A percentile compares a stretch with the other conserved stretches of the same genome.
These are phyloP conservation scores for Priocnemis perturbator DNA, from an alignment of 2,888 invertebrate species.

Conservation along the genomic window DNA sequence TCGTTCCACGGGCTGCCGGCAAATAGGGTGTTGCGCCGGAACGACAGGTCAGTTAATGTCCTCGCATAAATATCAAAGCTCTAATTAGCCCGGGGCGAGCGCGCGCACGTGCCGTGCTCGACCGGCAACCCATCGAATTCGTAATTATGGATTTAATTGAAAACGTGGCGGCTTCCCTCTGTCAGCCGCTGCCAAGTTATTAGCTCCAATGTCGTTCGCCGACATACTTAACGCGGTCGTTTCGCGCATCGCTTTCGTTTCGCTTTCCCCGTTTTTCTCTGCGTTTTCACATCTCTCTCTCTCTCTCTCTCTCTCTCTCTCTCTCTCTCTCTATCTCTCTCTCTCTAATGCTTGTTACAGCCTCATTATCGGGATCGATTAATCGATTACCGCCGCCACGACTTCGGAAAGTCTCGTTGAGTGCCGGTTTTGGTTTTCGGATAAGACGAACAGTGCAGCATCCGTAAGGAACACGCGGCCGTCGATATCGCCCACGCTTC, in stretches of 20 bases:
- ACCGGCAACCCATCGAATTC: conserved; percentile 62
- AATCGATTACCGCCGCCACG: too few relatives aligned
- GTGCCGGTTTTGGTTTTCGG: too few relatives aligned
- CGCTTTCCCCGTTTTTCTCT: neutral
- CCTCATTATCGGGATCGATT: too few relatives aligned
- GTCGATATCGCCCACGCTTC: conserved; percentile 9
- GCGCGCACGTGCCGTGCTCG: conserved; percentile 57
- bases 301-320: neutral
- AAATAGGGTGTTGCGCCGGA: conserved; percentile 4
- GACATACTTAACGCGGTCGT: too few relatives aligned
- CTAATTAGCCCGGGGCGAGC: conserved; percentile 58
- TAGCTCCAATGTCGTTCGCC: conserved; percentile 11
- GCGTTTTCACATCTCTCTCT: neutral
- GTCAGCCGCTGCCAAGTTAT: conserved; percentile 35
- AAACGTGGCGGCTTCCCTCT: conserved; percentile 58
- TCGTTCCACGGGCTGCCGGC: conserved; percentile 11
- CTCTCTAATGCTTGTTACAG: neutral
- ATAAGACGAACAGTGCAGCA: too few relatives aligned
- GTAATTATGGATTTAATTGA: conserved; percentile 70
- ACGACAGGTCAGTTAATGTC: conserved; percentile 55
- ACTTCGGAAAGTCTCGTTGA: too few relatives aligned
- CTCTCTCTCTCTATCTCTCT: neutral
- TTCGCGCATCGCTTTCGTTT: neutral
- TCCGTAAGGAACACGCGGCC: neutral
- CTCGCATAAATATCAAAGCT: conserved; percentile 66